Conservation (phyloP, 2,113 vertebrate species). For the Saguinus midas region DNA sequence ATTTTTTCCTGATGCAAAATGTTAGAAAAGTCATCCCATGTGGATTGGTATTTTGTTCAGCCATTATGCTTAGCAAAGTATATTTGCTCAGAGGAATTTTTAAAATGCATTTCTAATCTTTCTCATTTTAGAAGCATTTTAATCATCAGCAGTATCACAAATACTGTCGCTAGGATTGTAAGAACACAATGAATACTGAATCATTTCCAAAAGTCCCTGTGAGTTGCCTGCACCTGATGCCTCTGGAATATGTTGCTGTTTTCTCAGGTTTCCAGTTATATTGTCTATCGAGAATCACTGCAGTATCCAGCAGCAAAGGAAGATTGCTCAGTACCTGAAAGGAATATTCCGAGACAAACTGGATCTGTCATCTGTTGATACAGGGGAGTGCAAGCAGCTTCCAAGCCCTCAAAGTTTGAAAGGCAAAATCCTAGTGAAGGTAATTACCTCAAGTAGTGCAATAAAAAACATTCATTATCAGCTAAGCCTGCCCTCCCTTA, state of each 20-base stretch:
- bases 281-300: conserved; percentile 98
- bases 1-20: neutral
- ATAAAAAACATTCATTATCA: neutral
- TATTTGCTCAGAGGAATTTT: neutral
- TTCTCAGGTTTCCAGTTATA: conserved; percentile 92
- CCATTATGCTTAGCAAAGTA: neutral
- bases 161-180: neutral
- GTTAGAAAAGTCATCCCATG: neutral
- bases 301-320: conserved; percentile 96
- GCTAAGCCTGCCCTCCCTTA: neutral
- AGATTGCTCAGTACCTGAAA: conserved; percentile 95
- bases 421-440: conserved; percentile 98
- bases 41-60: neutral
- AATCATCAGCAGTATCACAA: neutral
- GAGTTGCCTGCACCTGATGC: neutral
- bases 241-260: neutral
- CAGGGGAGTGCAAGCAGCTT: conserved; percentile 89
- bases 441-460: conserved; percentile 72
- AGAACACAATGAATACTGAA: neutral
- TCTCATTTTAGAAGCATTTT: neutral
- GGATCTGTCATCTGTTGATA: conserved; percentile 87
- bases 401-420: conserved; percentile 93
- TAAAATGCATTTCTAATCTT: neutral
- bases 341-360: conserved; percentile 94
- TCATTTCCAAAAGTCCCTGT: neutral